These are phyloP conservation scores for Lasioglossum marginatum DNA, from an alignment of 2,888 invertebrate genomes.

Conservation along the genomic window DNA sequence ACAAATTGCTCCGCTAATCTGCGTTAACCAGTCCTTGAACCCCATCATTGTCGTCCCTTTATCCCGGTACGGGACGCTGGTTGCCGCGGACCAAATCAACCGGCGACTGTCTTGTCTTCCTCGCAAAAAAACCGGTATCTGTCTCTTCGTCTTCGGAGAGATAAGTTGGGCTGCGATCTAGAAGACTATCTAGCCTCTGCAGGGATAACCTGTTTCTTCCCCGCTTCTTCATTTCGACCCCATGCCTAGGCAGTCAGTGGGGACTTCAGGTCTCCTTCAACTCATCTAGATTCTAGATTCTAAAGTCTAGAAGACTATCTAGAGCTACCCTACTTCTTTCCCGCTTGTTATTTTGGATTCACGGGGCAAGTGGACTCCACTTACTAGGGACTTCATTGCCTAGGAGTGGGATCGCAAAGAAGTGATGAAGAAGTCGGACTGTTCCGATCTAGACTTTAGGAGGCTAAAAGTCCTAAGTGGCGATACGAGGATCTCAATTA, in stretches of 20 bases:
- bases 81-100: slow-evolving; percentile 63
- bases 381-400: background rate
- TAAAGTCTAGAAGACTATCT: background rate
- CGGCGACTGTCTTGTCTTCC: slow-evolving; percentile 32
- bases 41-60: slow-evolving; percentile 78
- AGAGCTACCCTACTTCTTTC: background rate
- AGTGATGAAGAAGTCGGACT: background rate
- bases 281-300: background rate
- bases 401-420: background rate
- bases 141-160: background rate
- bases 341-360: background rate
- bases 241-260: background rate
- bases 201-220: background rate
- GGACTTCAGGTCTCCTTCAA: background rate
- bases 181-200: background rate
- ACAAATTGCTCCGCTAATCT: slow-evolving; percentile 83
- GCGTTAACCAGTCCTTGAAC: slow-evolving; percentile 83
- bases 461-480: background rate
- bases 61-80: slow-evolving; percentile 76
- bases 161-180: background rate
- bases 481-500: background rate
- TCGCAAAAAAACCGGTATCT: background rate
- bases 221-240: no score
- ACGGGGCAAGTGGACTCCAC: background rate
- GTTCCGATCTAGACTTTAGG: background rate